Base-by-base conservation (phyloP, 2,888 invertebrate genomes). In the Andrena bicolor region DNA sequence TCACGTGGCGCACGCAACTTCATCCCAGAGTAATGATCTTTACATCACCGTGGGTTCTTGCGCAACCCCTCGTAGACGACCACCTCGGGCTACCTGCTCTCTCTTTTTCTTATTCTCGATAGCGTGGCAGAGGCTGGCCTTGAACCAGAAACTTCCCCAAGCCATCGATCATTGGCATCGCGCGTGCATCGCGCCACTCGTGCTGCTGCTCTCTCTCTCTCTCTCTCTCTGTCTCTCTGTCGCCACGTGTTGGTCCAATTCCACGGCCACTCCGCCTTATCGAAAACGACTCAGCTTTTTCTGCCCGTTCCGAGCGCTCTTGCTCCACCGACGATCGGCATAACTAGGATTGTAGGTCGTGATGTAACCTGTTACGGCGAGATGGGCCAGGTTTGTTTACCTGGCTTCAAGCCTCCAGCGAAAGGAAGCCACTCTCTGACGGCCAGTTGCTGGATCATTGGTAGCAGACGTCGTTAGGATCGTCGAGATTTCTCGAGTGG, bases 61-160 rank as follows among this genome's bases (percentile, higher is more conserved):
- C 72, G 78, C 69, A 82, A 87, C 64, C 7, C 13, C 20, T 30
- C n/a, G 51, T 20, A 28, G 20, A 26, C 56, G 23, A 58, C 65
- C n/a, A 32, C 16, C 48, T 30, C 26, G 32, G n/a, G 3, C 13
- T 26, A 60, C 49, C 70, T 80, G 51, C 58, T 70, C 65, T 74
- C 70, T 74, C 68, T 77, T 75, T 80, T 75, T 75, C 75, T 76
- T 49, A 7, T 13, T 66, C 78, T 48, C 53, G 69, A 66, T 73
- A 28, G 32, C 60, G 23, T 41, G 70, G 60, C 13, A n/a, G 68
- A 58, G 58, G 26, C n/a, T 65, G 77, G 79, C 87, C 87, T 88
- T 88, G 86, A 85, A 85, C 83, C 78, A 82, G 80, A 88, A 88
- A 84, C 78, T 48, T 49, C 32, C 16, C 60, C 6, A 48, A 71